Base-by-base conservation (phyloP, 2,113 vertebrate genomes). In the Leptosomus discolor region DNA sequence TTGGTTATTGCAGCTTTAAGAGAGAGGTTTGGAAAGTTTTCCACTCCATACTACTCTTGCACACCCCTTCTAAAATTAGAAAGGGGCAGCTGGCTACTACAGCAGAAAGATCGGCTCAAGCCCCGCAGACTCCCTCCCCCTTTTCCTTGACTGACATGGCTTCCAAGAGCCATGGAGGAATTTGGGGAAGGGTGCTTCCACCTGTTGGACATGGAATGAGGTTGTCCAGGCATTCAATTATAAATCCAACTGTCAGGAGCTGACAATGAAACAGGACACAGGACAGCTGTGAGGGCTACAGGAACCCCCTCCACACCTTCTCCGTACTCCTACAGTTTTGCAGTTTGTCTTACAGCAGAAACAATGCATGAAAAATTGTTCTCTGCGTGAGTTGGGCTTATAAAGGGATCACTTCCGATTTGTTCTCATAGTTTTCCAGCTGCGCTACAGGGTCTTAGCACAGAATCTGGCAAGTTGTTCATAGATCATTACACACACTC, bases 51-150 rank as follows among this genome's bases (percentile, higher is more conserved):
- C 84, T 85, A 85, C 56, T 93, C 97, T 96, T 98, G 97, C 96
- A 95, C 88, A 88, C 76, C 70, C 76, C 65, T 97, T 95, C 97
- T 94, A 95, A 98, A 98, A 98, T 98, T 98, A 98, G 98, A 96
- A 95, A 88, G 82, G 90, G 91, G 96, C 98, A 98, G 97, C 98
- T 98, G 98, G 89, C 75, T 85, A 21, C 69, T 91, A 53, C 83
- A 92, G 70, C 83, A 53, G 0, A 75, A 95, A 96, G 92, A 94
- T 73, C 57, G 27, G 79, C 78, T 50, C 5, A 3, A 80, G 63
- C 46, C 74, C 45, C 76, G 65, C 93, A 56, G 80, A 68, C 48
- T 95, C 56, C 69, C 69, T 74, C 69, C 80, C 39, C 48, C 24
- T 39, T 32, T 22, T 9, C 61, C 43, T 53, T 73, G 89, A 90